Evolutionary conservation across 1,140 invertebrate genomes (phyloP).

Genomic region (Drosophila sturtevanti): DNA sequence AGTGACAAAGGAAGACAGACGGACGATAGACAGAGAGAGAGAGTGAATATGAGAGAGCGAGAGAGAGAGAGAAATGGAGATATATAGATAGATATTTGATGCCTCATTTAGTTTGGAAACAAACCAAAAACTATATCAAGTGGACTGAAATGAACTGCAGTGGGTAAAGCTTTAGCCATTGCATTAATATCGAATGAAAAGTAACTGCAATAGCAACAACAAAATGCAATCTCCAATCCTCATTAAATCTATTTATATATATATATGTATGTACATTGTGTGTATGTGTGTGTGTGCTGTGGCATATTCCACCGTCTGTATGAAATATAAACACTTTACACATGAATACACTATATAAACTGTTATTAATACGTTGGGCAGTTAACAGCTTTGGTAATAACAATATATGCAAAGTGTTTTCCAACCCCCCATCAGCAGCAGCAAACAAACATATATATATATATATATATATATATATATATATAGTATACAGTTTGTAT

Average conservation of each 20-base stretch:
- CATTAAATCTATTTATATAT: not conserved
- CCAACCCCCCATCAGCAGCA: not conserved
- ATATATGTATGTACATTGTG: not conserved
- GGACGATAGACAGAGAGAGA: not conserved
- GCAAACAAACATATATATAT: not conserved
- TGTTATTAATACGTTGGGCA: conserved; percentile 2
- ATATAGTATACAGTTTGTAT: too few relatives aligned
- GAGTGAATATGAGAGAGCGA: not conserved
- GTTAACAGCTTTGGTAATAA: conserved; percentile 8
- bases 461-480: too few relatives aligned
- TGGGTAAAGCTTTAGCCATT: not conserved
- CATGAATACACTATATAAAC: conserved; percentile 8
- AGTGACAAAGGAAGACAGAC: not conserved
- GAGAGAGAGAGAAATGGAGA: not conserved
- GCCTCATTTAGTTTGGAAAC: conserved; percentile 17
- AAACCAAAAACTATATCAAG: conserved; percentile 1
- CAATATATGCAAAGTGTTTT: not conserved
- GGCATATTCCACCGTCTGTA: not conserved
- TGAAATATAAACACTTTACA: conserved; percentile 7
- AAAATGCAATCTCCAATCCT: not conserved
- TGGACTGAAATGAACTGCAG: not conserved
- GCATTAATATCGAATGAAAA: conserved; percentile 56
- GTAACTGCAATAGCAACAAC: conserved; percentile 2
- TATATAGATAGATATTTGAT: not conserved
- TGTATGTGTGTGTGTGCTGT: not conserved